phyloP scores from a whole-genome alignment of 2,888 invertebrate species.

The Agrypnus murinus region DNA sequence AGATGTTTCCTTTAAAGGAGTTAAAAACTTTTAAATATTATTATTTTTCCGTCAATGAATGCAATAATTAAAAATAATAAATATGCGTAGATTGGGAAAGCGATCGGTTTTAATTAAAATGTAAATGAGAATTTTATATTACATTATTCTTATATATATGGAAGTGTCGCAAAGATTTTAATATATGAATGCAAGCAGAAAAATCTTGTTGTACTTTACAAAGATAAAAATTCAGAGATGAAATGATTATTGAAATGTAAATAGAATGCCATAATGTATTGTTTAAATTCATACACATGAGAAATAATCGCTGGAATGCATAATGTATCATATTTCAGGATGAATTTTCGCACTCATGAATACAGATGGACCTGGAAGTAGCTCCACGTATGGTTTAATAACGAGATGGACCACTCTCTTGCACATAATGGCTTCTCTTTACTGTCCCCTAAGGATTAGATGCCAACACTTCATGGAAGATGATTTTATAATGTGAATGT shows the following conservation, averaged over 20 bases:
- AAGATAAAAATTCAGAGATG: too few species aligned
- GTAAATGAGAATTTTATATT: neutral
- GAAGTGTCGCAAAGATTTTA: too few species aligned
- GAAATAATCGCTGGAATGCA: slow-evolving; percentile 18
- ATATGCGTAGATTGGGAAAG: too few species aligned
- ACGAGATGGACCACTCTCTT: slow-evolving; percentile 31
- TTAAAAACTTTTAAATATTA: too few species aligned
- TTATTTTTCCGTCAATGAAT: too few species aligned
- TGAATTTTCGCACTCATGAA: slow-evolving; percentile 31
- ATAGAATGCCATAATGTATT: neutral
- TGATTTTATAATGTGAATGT: slow-evolving; percentile 20
- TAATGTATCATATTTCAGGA: slow-evolving; percentile 22
- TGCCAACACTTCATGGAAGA: slow-evolving; percentile 28
- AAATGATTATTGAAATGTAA: too few species aligned
- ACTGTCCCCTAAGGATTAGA: slow-evolving; percentile 33
- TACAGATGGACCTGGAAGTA: slow-evolving; percentile 30
- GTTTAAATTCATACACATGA: slow-evolving; percentile 6
- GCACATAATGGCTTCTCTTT: slow-evolving; percentile 41
- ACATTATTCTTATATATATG: too few species aligned
- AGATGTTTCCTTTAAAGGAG: too few species aligned
- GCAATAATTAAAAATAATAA: too few species aligned
- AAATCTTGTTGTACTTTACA: too few species aligned
- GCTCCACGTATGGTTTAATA: slow-evolving; percentile 31
- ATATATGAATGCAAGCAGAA: too few species aligned
- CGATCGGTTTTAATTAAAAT: neutral